Base-by-base conservation (phyloP, 2,113 vertebrate species). In the Petrocephalus zakoni region DNA sequence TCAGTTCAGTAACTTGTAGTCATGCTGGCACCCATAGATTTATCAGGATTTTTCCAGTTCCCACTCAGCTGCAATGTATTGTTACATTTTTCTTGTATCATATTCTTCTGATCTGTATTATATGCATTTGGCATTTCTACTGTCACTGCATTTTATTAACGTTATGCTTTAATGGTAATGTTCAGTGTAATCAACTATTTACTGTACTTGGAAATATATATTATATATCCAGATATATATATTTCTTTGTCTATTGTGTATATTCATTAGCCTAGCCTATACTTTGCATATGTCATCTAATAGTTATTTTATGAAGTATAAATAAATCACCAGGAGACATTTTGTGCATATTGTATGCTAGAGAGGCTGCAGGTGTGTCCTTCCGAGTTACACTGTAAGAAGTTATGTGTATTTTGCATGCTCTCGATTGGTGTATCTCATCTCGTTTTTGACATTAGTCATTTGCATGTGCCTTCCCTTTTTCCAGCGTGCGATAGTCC, bases 381-480 rank as follows among this genome's bases (percentile, higher is more conserved):
- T 55, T 53, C 84, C 2, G 13, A 34, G 25, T 37, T n/a, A 86
- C 52, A 86, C 21, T 34, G 2, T 34, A 55, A 53, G 11, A 29
- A 86, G 84, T 87, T 47, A 87, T 56, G 58, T 25, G 11, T 61
- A 56, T 87, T 42, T 61, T 61, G 15, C 85, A 86, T 85, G 34
- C 56, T 37, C 55, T 87, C 56, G 46, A 2, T n/a, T 42, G 81
- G 34, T 42, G 49, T 85, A n/a, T 53, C 25, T 51, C 84, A 85
- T 53, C n/a, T 55, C 15, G n/a, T 85, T 51, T 85, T 85, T 46
- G 56, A 25, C 84, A 85, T 85, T 55, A 29, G 49, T 53, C 56
- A 64, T 87, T 42, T 64, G 86, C 86, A 87, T 49, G 34, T 21
- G 61, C 55, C 53, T 47, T n/a, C 17, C 46, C 56, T 56, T 61